Evolutionary conservation across 2,888 invertebrate species (phyloP), one percentile per base, ranked within the genome.

Genomic region (Entomobrya multifasciata): DNA sequence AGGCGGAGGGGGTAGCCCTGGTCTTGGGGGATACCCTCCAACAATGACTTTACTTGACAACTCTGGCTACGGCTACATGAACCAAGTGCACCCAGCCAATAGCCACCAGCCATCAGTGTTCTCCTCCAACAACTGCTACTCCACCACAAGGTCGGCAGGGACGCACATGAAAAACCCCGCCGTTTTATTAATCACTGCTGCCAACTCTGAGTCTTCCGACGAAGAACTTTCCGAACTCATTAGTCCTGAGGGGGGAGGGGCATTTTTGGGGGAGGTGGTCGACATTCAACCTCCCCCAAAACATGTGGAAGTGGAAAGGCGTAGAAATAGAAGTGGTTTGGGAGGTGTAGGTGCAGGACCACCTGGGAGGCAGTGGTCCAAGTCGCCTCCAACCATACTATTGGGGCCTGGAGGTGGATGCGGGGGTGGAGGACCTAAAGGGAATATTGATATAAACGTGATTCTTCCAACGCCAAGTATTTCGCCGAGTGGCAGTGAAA

Each of bases 401-500:
- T n/a, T n/a, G n/a, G n/a, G n/a, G n/a, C n/a, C n/a, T n/a, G n/a
- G n/a, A 6, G 10, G 36, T 17, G 52, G 80, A 6, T 2, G 36
- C n/a, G 70, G 44, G 55, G 77, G n/a, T n/a, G n/a, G n/a, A n/a
- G n/a, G n/a, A n/a, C n/a, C 20, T 49, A 47, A 57, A n/a, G 89
- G 89, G 62, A 89, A 85, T 77, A 92, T 92, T 76, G 91, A 91
- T 87, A 91, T 92, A 87, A 91, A 91, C 90, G 95, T 96, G 89
- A 96, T 96, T 89, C 95, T 96, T 92, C 95, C 96, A 67, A 96
- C 96, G 25, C 96, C 97, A n/a, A 96, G 96, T 81, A 94, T 96
- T 77, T 97, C 97, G 52, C 97, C 97, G 10, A 95, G 95, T 92
- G 95, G 95, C 47, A 96, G 96, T 92, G 95, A 95, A 91, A 81